Evolutionary conservation across 2,797 vertebrate genomes (phyloP).

Genomic region (Falco berigora): DNA sequence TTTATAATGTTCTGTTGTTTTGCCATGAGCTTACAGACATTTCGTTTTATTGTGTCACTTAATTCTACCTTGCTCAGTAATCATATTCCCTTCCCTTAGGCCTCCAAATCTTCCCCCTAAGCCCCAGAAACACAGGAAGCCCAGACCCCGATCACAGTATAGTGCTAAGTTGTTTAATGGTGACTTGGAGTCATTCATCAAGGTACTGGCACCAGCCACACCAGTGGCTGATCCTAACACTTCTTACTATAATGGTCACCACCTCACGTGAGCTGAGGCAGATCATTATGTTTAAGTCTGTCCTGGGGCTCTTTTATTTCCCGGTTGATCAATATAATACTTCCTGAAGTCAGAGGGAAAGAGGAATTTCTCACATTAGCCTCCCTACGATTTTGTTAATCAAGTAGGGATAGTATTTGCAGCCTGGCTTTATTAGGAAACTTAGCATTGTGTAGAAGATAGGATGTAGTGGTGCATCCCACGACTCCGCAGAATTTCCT

Average conservation of each 20-base stretch:
- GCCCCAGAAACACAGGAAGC: conserved; percentile 86
- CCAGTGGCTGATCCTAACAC: conserved; percentile 66
- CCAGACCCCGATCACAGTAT: conserved; percentile 89
- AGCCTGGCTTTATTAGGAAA: conserved; percentile 2
- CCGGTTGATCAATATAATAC: conserved; percentile 75
- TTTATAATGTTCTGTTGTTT: conserved; percentile 19
- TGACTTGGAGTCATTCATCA: conserved; percentile 94
- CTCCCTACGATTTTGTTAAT: background rate
- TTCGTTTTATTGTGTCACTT: conserved; percentile 59
- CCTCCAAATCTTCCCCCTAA: conserved; percentile 88
- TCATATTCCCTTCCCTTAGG: conserved; percentile 81
- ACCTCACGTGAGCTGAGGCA: conserved; percentile 64
- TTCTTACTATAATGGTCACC: conserved; percentile 72
- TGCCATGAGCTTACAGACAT: conserved; percentile 39
- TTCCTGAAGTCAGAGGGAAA: conserved; percentile 77
- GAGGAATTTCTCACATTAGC: conserved; percentile 1
- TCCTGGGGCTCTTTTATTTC: conserved; percentile 74
- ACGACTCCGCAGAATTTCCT: background rate
- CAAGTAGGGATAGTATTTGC: background rate
- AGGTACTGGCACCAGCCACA: conserved; percentile 82
- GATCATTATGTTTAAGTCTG: conserved; percentile 73
- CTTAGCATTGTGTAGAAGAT: background rate
- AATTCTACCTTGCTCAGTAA: conserved; percentile 70
- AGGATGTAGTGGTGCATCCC: background rate
- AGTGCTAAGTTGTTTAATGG: conserved; percentile 96